These are phyloP conservation scores for Varecia variegata DNA, from an alignment of 2,797 vertebrate species.

Conservation along the genomic window DNA sequence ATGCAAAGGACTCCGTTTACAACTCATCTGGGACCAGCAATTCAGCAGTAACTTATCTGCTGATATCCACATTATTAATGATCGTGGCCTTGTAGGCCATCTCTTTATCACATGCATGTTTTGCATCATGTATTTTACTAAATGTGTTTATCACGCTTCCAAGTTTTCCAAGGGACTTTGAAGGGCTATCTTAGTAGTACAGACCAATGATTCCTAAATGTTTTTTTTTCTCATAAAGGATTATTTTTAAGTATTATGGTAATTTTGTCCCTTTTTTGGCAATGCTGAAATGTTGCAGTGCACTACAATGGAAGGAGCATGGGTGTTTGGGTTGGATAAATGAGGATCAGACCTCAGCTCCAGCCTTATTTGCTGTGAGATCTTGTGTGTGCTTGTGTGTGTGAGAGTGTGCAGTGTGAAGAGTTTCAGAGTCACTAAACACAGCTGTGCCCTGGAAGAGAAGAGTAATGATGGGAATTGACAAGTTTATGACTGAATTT, in stretches of 20 bases:
- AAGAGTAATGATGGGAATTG: not conserved
- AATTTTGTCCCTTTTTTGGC: not conserved
- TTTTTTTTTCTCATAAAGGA: not conserved
- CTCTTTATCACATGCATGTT: not conserved
- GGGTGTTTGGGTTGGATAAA: not conserved
- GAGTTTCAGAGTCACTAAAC: not conserved
- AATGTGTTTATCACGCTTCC: not conserved
- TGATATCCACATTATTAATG: not conserved
- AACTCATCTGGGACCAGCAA: not conserved
- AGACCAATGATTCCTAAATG: not conserved
- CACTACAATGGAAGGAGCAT: not conserved
- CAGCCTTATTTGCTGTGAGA: not conserved
- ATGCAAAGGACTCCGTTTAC: slow-evolving; percentile 65
- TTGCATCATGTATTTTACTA: not conserved
- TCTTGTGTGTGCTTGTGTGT: not conserved
- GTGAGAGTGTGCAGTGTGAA: not conserved
- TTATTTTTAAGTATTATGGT: not conserved
- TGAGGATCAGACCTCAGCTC: not conserved
- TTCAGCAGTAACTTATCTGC: not conserved
- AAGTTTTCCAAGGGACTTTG: slow-evolving; percentile 7
- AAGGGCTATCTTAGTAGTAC: not conserved
- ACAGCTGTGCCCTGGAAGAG: not conserved
- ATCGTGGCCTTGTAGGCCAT: not conserved
- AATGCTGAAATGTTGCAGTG: not conserved
- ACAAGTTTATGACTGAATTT: not conserved